Percentiles rank a stretch among this genome's conserved stretches.
These are phyloP conservation scores for Hyposoter dolosus DNA, from an alignment of 2,888 invertebrate genomes.

Conservation along the genomic window DNA sequence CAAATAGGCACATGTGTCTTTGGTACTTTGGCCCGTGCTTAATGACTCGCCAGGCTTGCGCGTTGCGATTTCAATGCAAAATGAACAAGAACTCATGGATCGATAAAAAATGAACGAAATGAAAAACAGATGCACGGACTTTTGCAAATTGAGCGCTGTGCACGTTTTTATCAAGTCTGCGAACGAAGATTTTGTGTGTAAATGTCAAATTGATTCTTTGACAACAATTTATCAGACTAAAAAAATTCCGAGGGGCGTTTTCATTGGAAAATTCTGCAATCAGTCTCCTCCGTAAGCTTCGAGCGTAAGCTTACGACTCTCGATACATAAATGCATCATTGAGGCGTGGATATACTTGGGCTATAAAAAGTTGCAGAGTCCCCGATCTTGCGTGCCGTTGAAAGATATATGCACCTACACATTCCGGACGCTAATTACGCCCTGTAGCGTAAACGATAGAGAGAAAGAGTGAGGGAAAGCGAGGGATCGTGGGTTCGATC, in stretches of 20 bases:
- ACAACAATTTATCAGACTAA: neutral
- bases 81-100: neutral
- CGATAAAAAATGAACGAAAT: neutral
- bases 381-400: conserved; percentile 38
- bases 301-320: neutral
- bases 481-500: conserved; percentile 55
- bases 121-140: neutral
- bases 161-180: neutral
- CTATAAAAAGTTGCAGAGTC: conserved; percentile 43
- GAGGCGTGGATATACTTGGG: conserved; percentile 53
- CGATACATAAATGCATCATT: conserved; percentile 35
- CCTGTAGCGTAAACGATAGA: conserved; percentile 56
- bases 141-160: neutral
- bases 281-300: neutral
- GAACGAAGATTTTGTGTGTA: neutral
- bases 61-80: conserved; percentile 13
- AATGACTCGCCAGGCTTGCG: conserved; percentile 29
- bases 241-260: neutral
- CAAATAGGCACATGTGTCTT: conserved; percentile 10
- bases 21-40: conserved; percentile 34
- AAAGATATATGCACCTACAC: conserved; percentile 68
- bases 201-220: neutral
- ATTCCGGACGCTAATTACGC: conserved; percentile 66
- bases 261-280: neutral
- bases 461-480: conserved; percentile 1